Evolutionary conservation across 2,888 invertebrate genomes (phyloP), one percentile per base, ranked within the genome.

Genomic region (Chrysomela aeneicollis): DNA sequence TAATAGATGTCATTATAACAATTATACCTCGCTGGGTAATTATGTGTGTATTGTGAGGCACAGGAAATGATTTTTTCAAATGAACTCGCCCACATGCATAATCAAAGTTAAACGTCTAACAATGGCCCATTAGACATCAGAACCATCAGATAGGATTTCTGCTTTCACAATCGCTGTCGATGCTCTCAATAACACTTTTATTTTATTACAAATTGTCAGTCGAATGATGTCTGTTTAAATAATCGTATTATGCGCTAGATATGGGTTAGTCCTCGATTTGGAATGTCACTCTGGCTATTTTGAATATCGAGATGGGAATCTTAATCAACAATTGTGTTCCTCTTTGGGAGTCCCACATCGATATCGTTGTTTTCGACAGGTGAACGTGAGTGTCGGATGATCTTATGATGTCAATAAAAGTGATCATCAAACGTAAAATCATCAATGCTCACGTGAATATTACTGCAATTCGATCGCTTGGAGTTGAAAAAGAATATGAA

Each of bases 41-140:
- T 83, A 83, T 83, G 79, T 75, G 74, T 77, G 79, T 77, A 82
- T 82, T 82, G 81, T 82, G 76, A 78, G 76, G 78, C 75, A 81
- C 82, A 82, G 82, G 82, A 82, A 82, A 82, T 81, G 81, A 82
- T 82, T 82, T 81, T 81, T 82, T 82, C 77, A 81, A 82, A 82
- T 78, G 81, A 79, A 80, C 82, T 82, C 82, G 81, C 82, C 82
- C 82, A 83, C 82, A 83, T 83, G 76, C 79, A 78, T 80, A 82
- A 82, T 82, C 82, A 82, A 80, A 82, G 78, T 79, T 82, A 82
- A 82, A 81, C 78, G 80, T 81, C 80, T 82, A 82, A 82, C 82
- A 82, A 82, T 82, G 79, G 82, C 78, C 82, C 77, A 82, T 82
- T 82, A 82, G 80, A 78, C 75, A 77, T 77, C 76, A 75, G 78